Conservation (phyloP, 2,113 vertebrate genomes). For the Callionymus lyra region DNA sequence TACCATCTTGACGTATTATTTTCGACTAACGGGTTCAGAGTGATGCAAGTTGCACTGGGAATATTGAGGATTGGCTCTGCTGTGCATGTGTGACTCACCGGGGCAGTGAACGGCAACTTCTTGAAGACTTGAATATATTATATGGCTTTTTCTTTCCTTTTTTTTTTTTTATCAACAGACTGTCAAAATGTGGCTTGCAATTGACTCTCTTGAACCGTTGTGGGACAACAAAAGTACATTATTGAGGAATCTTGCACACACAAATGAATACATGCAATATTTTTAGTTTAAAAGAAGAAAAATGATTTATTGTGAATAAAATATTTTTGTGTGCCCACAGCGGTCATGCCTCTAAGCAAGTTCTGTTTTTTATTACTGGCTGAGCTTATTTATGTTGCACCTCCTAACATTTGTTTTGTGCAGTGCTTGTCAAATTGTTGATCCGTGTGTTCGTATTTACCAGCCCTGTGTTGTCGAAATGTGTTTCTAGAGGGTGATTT, state of each 20-base stretch:
- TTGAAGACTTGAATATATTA: conserved; percentile 19
- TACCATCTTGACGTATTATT: too few species aligned
- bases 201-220: conserved; percentile 5
- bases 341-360: too few species aligned
- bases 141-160: conserved; percentile 28
- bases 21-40: too few species aligned
- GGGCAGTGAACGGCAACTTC: conserved; percentile 13
- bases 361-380: too few species aligned
- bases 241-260: too few species aligned
- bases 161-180: too few species aligned
- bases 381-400: conserved; percentile 4
- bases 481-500: conserved; percentile 79
- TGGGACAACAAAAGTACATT: too few species aligned
- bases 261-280: too few species aligned
- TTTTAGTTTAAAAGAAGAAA: too few species aligned
- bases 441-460: conserved; percentile 1
- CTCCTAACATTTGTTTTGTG: conserved; percentile 25
- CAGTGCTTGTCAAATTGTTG: background rate
- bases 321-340: too few species aligned
- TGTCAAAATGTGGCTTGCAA: conserved; percentile 14
- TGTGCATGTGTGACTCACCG: conserved; percentile 32
- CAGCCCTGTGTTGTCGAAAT: conserved; percentile 13
- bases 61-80: background rate
- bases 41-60: conserved; percentile 17
- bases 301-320: too few species aligned